Evolutionary conservation across 2,113 vertebrate species (phyloP), one percentile per base, ranked within the genome.

Genomic region (Tamias sibiricus): DNA sequence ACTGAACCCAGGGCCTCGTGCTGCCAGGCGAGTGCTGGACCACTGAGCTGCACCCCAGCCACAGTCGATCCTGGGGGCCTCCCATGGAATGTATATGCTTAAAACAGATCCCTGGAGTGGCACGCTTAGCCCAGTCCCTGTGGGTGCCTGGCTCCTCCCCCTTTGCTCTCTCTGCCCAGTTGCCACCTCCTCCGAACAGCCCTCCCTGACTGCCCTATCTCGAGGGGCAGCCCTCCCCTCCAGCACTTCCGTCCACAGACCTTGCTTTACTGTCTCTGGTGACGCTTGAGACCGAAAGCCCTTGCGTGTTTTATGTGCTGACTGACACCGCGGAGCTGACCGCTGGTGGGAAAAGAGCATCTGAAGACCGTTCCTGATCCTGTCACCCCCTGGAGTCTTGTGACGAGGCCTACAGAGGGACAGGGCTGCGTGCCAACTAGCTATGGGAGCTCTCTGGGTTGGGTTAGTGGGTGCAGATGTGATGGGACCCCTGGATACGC

Each of bases 71-170:
- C 77, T 0, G 3, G 9, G 94, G 17, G 47, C 32, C 30, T 40
- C 76, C 37, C 44, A 1, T 0, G 37, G 54, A 57, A 22, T 9
- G 7, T 4, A 37, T 2, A 77, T 62, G 30, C 64, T 82, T 92
- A 9, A 87, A 37, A 91, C 52, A 52, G 35, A 19, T 74, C 16
- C 6, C 2, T 1, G 62, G 35, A 75, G 40, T 1, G 12, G 40
- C 11, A 2, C 0, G 1, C 9, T 40, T 17, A 47, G 16, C 52
- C 24, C 1, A 0, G 7, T 40, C 42, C 35, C 26, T 2, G 1
- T 1, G 35, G 32, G 44, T 30, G 47, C 49, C 62, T 24, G 17
- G 28, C 30, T 37, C 30, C 1, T 11, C 47, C 4, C 28, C 40
- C 17, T 81, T 22, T 22, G 66, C 28, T 52, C 6, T 24, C 52